Percentiles rank a stretch among this genome's conserved stretches.
Evolutionary conservation across 1,140 invertebrate genomes (phyloP).

Genomic region (Pemphigus obesinymphae): DNA sequence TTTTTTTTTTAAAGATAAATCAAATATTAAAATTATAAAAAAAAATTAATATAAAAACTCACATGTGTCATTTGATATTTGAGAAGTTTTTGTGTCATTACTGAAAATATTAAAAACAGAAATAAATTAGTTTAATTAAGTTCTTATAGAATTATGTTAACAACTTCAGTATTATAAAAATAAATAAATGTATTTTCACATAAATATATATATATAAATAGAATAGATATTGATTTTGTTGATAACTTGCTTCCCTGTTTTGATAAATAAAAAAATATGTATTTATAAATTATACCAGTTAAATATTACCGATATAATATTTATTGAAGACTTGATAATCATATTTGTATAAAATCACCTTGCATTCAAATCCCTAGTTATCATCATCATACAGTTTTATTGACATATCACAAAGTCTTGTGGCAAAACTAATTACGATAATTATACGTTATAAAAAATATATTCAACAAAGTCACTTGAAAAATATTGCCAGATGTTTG

Average conservation of each 20-base stretch:
- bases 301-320: neutral
- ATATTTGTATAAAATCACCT: neutral
- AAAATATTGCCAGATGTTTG: neutral
- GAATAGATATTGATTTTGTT: neutral
- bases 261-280: neutral
- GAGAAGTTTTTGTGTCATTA: neutral
- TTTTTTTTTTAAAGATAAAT: neutral
- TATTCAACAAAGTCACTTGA: neutral
- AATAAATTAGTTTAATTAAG: neutral
- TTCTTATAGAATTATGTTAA: neutral
- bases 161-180: neutral
- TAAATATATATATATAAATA: neutral
- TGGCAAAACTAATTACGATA: neutral
- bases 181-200: neutral
- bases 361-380: neutral
- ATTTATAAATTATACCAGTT: neutral
- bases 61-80: neutral
- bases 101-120: conserved; percentile 12
- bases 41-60: neutral
- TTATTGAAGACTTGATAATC: neutral
- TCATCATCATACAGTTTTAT: neutral
- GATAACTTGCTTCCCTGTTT: conserved; percentile 6
- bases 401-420: neutral
- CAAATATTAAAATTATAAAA: neutral
- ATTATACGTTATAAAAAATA: neutral